phyloP scores from a whole-genome alignment of 2,113 vertebrate genomes.

The Thinocorus orbignyianus region DNA sequence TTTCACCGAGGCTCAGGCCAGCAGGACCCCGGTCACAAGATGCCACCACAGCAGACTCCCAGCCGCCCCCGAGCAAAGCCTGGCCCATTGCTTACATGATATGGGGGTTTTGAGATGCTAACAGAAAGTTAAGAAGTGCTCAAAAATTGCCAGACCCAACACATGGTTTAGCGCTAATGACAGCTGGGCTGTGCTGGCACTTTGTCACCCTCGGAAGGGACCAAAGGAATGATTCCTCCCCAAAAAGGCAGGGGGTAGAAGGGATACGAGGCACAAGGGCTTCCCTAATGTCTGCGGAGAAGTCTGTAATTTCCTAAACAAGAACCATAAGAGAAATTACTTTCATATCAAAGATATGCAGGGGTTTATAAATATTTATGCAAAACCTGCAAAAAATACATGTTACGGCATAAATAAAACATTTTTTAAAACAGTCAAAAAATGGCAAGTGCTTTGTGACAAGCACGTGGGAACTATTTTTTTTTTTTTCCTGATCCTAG shows the following conservation, averaged over 20 bases:
- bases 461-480: background rate
- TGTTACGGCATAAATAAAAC: background rate
- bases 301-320: background rate
- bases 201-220: background rate
- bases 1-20: accelerated
- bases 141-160: accelerated
- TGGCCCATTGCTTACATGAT: background rate
- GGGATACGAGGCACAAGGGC: background rate
- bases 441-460: background rate
- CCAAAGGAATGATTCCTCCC: background rate
- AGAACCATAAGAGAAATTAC: background rate
- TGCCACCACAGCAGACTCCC: background rate
- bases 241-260: no score
- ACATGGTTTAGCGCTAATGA: background rate
- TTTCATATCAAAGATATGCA: background rate
- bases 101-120: accelerated
- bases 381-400: background rate
- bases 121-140: background rate
- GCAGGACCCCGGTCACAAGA: accelerated
- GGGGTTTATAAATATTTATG: background rate
- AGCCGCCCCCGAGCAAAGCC: accelerated
- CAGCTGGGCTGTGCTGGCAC: background rate
- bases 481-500: background rate
- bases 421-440: background rate
- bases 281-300: background rate